These are phyloP conservation scores for Camptogramma bilineatum DNA, from an alignment of 2,888 invertebrate species.

Conservation along the genomic window DNA sequence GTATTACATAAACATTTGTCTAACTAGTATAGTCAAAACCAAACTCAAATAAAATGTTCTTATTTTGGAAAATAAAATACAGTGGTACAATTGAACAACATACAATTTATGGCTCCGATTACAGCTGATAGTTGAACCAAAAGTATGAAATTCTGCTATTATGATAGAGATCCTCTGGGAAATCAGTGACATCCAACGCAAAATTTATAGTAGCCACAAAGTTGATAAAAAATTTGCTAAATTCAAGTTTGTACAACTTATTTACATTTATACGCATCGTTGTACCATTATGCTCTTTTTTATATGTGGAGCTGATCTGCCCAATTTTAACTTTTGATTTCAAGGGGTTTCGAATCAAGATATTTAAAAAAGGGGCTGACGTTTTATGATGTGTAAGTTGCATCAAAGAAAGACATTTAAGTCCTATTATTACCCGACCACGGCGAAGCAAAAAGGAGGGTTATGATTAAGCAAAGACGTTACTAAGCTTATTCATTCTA, in stretches of 20 bases:
- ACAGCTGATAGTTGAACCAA: conserved; percentile 20
- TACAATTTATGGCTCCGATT: conserved; percentile 24
- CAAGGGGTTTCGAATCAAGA: too few relatives aligned
- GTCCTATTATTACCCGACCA: too few relatives aligned
- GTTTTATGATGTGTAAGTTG: too few relatives aligned
- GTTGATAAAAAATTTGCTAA: conserved; percentile 15
- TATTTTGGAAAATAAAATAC: neutral
- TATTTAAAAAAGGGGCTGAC: too few relatives aligned
- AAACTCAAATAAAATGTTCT: conserved; percentile 11
- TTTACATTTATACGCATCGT: neutral
- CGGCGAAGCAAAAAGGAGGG: too few relatives aligned
- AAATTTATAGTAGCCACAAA: conserved; percentile 32
- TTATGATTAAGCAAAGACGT: too few relatives aligned
- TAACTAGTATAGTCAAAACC: too few relatives aligned
- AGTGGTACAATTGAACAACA: conserved; percentile 14
- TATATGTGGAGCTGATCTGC: neutral
- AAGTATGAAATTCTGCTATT: conserved; percentile 31
- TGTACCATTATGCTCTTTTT: neutral
- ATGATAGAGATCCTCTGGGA: conserved; percentile 38
- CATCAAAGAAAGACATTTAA: too few relatives aligned
- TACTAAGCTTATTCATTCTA: too few relatives aligned
- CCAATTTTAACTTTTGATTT: neutral
- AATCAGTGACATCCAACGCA: conserved; percentile 36
- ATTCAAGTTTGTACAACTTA: neutral
- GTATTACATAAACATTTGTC: too few relatives aligned